These are phyloP conservation scores for Anguilla anguilla DNA, from an alignment of 2,797 vertebrate genomes.

Conservation along the genomic window DNA sequence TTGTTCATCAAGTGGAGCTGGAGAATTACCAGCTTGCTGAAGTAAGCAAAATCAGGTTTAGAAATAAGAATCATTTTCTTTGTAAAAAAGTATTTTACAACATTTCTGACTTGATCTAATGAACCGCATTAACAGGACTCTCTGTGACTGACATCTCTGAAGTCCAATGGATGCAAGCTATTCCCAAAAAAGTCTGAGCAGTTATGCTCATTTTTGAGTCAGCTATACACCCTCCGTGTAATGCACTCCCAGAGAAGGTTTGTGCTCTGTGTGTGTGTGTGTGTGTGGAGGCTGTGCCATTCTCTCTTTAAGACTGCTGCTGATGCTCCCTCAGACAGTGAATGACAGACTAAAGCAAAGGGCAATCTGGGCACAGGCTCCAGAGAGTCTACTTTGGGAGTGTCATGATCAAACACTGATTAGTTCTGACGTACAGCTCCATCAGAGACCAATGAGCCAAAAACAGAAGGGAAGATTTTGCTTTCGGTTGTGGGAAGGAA, in stretches of 20 bases:
- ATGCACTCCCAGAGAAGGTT: not conserved
- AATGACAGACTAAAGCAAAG: constrained; percentile 62
- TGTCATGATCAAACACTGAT: constrained; percentile 27
- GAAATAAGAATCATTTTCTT: not conserved
- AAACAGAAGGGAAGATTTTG: constrained; percentile 41
- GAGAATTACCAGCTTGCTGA: not conserved
- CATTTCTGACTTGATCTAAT: not conserved
- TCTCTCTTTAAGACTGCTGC: not conserved
- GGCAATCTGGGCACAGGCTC: constrained; percentile 61
- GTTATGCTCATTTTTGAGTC: not conserved
- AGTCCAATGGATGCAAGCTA: not conserved
- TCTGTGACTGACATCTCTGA: not conserved
- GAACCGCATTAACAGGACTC: not conserved
- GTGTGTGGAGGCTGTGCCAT: not conserved
- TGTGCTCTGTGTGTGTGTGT: not conserved
- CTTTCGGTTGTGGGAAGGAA: constrained; percentile 54
- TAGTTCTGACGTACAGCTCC: constrained; percentile 9
- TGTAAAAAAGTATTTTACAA: not conserved
- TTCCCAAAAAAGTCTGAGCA: not conserved
- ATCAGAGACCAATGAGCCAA: constrained; percentile 1
- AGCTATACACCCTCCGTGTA: not conserved
- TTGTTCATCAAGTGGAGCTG: constrained; percentile 12
- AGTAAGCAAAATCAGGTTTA: not conserved
- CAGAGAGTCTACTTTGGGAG: constrained; percentile 64
- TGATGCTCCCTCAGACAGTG: constrained; percentile 29